These are phyloP conservation scores for Oxyura jamaicensis DNA, from an alignment of 2,113 vertebrate genomes.

Conservation along the genomic window DNA sequence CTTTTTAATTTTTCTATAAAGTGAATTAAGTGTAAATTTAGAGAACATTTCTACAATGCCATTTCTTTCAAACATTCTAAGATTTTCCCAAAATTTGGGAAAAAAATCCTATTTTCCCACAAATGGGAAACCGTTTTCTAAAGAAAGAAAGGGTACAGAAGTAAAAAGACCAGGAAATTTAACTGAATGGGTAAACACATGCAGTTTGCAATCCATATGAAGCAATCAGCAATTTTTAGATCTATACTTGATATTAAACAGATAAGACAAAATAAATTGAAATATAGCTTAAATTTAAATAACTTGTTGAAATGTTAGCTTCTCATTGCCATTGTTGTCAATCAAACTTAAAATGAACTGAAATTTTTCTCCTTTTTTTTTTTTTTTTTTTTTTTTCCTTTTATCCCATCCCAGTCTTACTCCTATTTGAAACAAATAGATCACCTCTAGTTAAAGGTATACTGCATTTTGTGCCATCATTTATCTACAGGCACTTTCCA, in stretches of 20 bases:
- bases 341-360: not conserved
- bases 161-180: not conserved
- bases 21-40: not conserved
- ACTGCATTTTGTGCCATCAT: not conserved
- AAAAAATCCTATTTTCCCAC: no score
- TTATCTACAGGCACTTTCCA: not conserved
- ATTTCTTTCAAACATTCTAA: not conserved
- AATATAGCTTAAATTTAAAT: not conserved
- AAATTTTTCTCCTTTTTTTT: not conserved
- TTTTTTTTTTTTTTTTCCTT: not conserved
- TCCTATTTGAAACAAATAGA: slow-evolving; percentile 31
- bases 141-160: not conserved
- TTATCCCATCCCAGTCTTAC: not conserved
- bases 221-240: not conserved
- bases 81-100: not conserved
- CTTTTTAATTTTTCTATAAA: not conserved
- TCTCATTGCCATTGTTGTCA: not conserved
- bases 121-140: not conserved
- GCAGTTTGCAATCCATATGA: not conserved
- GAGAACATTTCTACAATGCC: not conserved
- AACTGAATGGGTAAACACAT: not conserved
- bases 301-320: slow-evolving; percentile 1
- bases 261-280: not conserved
- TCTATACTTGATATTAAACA: not conserved
- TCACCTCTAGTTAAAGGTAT: slow-evolving; percentile 7